A percentile compares a stretch with the other conserved stretches of the same genome.
Conservation (phyloP, 2,113 vertebrate genomes). For the Lichenostomus cassidix region DNA sequence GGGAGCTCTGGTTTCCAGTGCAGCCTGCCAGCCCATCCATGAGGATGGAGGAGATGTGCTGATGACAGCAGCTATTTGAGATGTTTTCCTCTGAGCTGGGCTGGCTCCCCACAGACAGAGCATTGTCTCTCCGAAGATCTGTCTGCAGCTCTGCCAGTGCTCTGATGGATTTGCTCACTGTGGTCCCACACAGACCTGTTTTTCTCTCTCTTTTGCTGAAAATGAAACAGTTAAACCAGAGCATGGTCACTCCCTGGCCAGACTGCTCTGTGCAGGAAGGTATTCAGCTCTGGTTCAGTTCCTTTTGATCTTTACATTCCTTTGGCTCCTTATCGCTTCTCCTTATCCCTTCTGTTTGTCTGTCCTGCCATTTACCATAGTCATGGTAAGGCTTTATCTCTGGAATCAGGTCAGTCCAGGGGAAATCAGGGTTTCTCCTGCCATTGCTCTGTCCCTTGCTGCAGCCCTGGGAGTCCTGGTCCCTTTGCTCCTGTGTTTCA, state of each 20-base stretch:
- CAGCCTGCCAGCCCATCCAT: neutral
- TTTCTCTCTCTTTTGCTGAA: neutral
- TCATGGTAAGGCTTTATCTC: neutral
- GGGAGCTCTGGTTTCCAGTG: neutral
- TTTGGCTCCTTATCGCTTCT: neutral
- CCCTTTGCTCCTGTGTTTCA: neutral
- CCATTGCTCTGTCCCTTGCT: neutral
- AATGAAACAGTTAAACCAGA: neutral
- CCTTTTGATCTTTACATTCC: slow-evolving; percentile 5
- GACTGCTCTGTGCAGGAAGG: neutral
- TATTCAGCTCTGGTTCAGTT: neutral
- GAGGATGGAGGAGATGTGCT: neutral
- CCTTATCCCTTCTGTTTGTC: neutral
- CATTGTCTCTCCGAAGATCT: neutral
- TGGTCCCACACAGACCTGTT: accelerated
- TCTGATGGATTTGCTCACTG: neutral
- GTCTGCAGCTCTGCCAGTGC: neutral
- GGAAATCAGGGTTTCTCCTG: neutral
- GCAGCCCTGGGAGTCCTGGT: neutral
- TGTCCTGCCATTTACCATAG: neutral
- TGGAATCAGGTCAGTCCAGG: neutral
- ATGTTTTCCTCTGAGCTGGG: neutral
- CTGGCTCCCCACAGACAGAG: neutral
- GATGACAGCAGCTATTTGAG: neutral
- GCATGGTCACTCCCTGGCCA: neutral